Percentiles rank a stretch among this genome's conserved stretches.
Evolutionary conservation across 2,113 vertebrate genomes (phyloP).

Genomic region (rabbit (Oryctolagus cuniculus)): DNA sequence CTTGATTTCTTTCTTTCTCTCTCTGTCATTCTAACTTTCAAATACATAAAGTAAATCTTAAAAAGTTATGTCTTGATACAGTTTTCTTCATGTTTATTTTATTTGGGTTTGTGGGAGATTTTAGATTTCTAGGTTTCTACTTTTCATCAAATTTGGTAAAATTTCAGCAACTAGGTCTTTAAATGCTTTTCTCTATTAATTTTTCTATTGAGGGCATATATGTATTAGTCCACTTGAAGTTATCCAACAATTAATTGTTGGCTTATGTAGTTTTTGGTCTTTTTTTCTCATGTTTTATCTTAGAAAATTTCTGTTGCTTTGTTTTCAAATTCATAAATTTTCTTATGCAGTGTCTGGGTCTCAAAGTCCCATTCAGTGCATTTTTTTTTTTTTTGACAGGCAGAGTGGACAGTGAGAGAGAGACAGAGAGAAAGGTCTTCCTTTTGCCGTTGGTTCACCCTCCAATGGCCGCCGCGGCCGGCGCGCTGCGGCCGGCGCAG

Average conservation of each 20-base stretch:
- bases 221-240: not conserved
- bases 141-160: conserved; percentile 3
- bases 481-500: no score
- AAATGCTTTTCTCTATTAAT: not conserved
- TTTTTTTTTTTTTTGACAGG: no score
- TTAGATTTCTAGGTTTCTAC: conserved; percentile 30
- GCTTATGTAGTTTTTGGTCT: not conserved
- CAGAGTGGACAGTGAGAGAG: no score
- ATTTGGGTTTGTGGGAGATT: not conserved
- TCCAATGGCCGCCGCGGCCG: no score
- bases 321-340: not conserved
- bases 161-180: not conserved
- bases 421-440: no score
- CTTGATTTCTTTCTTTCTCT: no score
- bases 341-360: no score
- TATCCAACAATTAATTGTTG: not conserved
- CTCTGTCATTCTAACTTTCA: no score
- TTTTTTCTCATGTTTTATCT: not conserved
- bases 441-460: no score
- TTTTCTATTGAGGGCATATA: not conserved
- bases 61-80: not conserved
- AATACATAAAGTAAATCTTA: no score
- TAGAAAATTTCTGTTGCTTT: not conserved
- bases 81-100: not conserved
- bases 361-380: not conserved